Percentiles rank a stretch among this genome's conserved stretches.
These are phyloP conservation scores for Cyprinella venusta DNA, from an alignment of 2,797 vertebrate species.

Conservation along the genomic window DNA sequence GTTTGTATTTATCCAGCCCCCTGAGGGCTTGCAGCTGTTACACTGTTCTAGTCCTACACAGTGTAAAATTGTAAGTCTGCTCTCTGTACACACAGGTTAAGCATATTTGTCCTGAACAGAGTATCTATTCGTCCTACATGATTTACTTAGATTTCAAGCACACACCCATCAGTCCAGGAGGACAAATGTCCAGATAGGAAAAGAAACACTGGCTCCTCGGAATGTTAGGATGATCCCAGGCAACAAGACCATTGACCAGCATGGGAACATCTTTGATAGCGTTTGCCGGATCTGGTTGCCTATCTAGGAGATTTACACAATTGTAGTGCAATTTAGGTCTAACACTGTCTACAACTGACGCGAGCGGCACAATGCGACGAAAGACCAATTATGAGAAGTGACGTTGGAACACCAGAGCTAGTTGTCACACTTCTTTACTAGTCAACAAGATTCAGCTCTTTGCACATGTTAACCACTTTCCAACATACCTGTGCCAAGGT, in stretches of 20 bases:
- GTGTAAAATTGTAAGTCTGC: conserved; percentile 32
- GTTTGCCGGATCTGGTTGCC: background rate
- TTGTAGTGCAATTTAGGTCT: background rate
- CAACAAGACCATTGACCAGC: background rate
- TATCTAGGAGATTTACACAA: background rate
- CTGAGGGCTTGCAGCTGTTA: conserved; percentile 54
- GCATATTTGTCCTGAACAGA: conserved; percentile 46
- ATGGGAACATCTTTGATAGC: conserved; percentile 48
- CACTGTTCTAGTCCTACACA: conserved; percentile 11
- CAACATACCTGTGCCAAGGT: conserved; percentile 85
- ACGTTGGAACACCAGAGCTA: background rate
- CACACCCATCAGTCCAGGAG: conserved; percentile 16
- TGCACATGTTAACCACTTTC: background rate
- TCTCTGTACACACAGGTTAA: conserved; percentile 45
- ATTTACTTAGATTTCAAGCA: conserved; percentile 49
- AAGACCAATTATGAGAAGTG: too few species aligned
- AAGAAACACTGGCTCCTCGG: conserved; percentile 13
- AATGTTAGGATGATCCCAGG: conserved; percentile 55
- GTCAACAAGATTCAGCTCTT: background rate
- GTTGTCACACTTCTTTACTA: background rate
- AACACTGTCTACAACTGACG: background rate
- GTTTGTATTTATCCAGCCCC: conserved; percentile 44
- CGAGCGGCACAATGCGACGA: background rate
- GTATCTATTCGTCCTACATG: conserved; percentile 47
- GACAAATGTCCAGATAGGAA: conserved; percentile 25